A percentile compares a stretch with the other conserved stretches of the same genome.
Evolutionary conservation across 2,113 vertebrate species (phyloP).

Genomic region (Dicrurus megarhynchus): DNA sequence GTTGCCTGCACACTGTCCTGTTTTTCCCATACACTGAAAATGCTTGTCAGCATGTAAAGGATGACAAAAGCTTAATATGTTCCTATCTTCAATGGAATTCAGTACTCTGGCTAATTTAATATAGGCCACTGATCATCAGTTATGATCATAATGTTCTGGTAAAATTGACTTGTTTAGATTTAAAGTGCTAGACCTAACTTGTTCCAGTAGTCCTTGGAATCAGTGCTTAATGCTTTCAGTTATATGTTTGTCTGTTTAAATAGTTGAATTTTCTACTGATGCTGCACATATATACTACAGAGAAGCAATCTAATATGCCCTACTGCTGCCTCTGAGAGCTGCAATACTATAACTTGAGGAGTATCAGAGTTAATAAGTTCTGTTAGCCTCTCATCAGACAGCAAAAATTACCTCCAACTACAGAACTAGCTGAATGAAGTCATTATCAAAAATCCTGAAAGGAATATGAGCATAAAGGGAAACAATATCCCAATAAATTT

Average conservation of each 20-base stretch:
- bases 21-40: not conserved
- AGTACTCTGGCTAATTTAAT: not conserved
- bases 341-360: not conserved
- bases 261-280: not conserved
- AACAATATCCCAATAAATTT: not conserved
- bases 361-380: not conserved
- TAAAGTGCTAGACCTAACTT: not conserved
- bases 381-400: not conserved
- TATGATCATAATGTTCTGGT: not conserved
- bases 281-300: not conserved
- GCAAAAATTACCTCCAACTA: not conserved
- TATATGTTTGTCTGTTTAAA: not conserved
- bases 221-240: not conserved
- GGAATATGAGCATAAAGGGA: not conserved
- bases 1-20: not conserved
- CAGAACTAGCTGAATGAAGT: not conserved
- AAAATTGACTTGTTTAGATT: not conserved
- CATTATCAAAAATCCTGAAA: constrained; percentile 6
- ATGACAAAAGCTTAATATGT: not conserved
- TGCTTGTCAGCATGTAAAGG: not conserved
- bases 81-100: not conserved
- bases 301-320: not conserved
- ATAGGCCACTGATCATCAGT: not conserved
- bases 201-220: not conserved
- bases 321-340: not conserved